A percentile compares a stretch with the other conserved stretches of the same genome.
phyloP scores from a whole-genome alignment of 1,140 invertebrate genomes.

The Mamestra configurata region DNA sequence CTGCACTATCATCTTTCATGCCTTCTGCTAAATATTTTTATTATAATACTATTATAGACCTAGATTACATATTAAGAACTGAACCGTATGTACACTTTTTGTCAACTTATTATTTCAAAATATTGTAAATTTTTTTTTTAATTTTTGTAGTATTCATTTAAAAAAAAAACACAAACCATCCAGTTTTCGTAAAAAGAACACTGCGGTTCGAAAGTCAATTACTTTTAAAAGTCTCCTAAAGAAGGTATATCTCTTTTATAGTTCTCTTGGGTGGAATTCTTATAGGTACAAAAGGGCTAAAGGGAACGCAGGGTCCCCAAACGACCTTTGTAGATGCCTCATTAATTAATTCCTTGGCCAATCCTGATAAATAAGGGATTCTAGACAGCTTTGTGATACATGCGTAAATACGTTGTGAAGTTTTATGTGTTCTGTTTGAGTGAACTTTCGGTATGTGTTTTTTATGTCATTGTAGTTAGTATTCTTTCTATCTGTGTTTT shows the following conservation, averaged over 20 bases:
- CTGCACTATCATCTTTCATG: too few species aligned
- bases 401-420: constrained; percentile 31
- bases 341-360: constrained; percentile 56
- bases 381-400: constrained; percentile 20
- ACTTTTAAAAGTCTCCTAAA: constrained; percentile 49
- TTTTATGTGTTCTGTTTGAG: constrained; percentile 10
- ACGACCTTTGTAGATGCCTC: constrained; percentile 45
- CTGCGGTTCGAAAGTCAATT: constrained; percentile 46
- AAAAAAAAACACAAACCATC: background rate
- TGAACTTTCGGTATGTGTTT: background rate
- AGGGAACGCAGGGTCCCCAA: constrained; percentile 23
- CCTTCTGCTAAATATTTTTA: too few species aligned
- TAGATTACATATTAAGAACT: too few species aligned
- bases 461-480: background rate
- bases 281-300: constrained; percentile 42
- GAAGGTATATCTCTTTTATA: constrained; percentile 46
- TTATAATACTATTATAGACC: too few species aligned
- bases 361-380: constrained; percentile 52
- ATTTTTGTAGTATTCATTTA: too few species aligned
- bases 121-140: too few species aligned
- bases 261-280: constrained; percentile 42
- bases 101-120: too few species aligned
- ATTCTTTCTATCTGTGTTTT: too few species aligned
- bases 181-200: constrained; percentile 21
- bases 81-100: too few species aligned